Evolutionary conservation across 2,888 invertebrate species (phyloP).

Genomic region (Eupithecia abbreviata): DNA sequence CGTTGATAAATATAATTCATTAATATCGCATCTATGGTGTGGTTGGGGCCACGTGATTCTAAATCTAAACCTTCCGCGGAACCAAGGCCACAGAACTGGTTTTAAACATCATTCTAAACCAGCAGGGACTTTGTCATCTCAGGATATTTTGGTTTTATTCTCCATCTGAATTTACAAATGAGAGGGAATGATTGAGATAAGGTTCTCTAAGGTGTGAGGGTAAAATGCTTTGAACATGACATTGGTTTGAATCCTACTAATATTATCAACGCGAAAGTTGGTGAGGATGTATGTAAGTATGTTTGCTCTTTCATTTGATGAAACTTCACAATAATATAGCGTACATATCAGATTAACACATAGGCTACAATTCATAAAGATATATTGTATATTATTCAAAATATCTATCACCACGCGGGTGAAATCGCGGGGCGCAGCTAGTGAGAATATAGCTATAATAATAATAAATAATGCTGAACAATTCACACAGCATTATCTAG

Average conservation of each 20-base stretch:
- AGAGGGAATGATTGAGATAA: constrained; percentile 18
- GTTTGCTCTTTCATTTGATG: too few species aligned
- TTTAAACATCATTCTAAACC: constrained; percentile 52
- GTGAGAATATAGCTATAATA: not conserved
- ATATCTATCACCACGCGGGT: too few species aligned
- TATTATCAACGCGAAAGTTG: too few species aligned
- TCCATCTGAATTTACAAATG: constrained; percentile 4
- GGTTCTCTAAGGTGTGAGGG: constrained; percentile 14
- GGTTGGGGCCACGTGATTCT: constrained; percentile 57
- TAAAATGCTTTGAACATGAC: not conserved
- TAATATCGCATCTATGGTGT: constrained; percentile 49
- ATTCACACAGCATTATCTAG: too few species aligned
- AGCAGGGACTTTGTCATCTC: constrained; percentile 30
- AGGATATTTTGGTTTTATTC: constrained; percentile 1
- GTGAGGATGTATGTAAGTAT: too few species aligned
- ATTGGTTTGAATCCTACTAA: not conserved
- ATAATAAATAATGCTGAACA: too few species aligned
- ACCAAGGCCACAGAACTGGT: constrained; percentile 76
- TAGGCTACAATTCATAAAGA: too few species aligned
- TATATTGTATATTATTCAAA: too few species aligned
- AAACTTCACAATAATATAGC: too few species aligned
- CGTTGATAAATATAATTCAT: constrained; percentile 40
- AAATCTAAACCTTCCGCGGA: constrained; percentile 71
- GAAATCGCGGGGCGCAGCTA: too few species aligned
- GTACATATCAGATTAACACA: too few species aligned